Evolutionary conservation across 2,888 invertebrate genomes (phyloP).

Genomic region (Lochmaea capreae): DNA sequence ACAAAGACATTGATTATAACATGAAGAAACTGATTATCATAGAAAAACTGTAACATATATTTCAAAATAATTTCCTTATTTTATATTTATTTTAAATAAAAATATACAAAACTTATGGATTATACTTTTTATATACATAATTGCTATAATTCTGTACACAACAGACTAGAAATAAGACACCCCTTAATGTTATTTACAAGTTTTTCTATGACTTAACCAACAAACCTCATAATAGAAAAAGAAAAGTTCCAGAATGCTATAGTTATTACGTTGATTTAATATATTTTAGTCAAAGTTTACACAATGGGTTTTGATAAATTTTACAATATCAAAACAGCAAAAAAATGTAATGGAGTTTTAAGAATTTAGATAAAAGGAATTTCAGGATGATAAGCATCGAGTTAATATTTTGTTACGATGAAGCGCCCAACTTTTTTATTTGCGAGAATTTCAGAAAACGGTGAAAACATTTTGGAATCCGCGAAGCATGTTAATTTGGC

Average conservation of each 20-base stretch:
- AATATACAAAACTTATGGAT: conserved; percentile 33
- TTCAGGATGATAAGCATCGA: too few relatives aligned
- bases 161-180: conserved; percentile 44
- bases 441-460: too few relatives aligned
- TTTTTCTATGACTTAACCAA: conserved; percentile 45
- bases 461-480: too few relatives aligned
- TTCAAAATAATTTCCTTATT: conserved; percentile 8
- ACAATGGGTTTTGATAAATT: too few relatives aligned
- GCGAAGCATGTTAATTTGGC: too few relatives aligned
- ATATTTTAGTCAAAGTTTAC: not conserved
- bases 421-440: too few relatives aligned
- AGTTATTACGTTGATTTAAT: not conserved
- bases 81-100: conserved; percentile 26
- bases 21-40: conserved; percentile 35
- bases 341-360: too few relatives aligned
- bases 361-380: too few relatives aligned
- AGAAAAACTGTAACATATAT: conserved; percentile 45
- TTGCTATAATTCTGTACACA: conserved; percentile 39
- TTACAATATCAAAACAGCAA: too few relatives aligned
- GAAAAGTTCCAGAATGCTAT: not conserved
- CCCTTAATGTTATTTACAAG: conserved; percentile 35
- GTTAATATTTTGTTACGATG: too few relatives aligned
- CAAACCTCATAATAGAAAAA: not conserved
- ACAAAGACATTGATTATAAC: too few relatives aligned
- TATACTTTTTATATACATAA: conserved; percentile 25